Conservation (phyloP, 2,888 invertebrate genomes). For the Deilephila elpenor region DNA sequence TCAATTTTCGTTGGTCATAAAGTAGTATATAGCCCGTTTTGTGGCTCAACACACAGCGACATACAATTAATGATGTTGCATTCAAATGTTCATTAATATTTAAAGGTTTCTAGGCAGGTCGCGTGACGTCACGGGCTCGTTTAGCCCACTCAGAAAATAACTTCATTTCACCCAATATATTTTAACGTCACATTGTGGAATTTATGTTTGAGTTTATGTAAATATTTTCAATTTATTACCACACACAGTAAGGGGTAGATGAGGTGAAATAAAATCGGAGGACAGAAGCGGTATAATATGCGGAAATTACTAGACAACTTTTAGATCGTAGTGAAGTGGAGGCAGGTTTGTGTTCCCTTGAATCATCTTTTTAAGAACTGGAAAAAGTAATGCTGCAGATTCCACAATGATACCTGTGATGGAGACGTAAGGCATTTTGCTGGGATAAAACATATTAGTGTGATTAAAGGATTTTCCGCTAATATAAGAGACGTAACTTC, state of each 20-base stretch:
- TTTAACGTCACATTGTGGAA: conserved; percentile 21
- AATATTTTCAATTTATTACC: conserved; percentile 17
- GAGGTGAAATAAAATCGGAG: background rate
- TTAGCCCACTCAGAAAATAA: conserved; percentile 33
- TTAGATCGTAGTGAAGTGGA: background rate
- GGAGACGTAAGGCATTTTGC: too few relatives aligned
- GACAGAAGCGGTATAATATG: background rate
- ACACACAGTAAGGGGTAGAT: background rate
- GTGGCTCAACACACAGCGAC: conserved; percentile 44
- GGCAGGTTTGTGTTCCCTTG: background rate
- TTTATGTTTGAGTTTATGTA: conserved; percentile 17
- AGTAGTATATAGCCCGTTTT: conserved; percentile 21
- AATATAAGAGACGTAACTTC: too few relatives aligned
- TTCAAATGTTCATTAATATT: conserved; percentile 45
- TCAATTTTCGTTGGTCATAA: too few relatives aligned
- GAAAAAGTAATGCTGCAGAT: too few relatives aligned
- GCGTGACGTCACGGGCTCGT: conserved; percentile 46
- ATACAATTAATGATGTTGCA: conserved; percentile 56
- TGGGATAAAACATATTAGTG: too few relatives aligned
- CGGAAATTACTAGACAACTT: background rate
- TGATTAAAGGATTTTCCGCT: too few relatives aligned
- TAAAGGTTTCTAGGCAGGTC: conserved; percentile 40
- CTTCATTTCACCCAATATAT: conserved; percentile 29
- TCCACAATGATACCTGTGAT: too few relatives aligned
- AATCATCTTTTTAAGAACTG: too few relatives aligned